Conservation (phyloP, 2,113 vertebrate genomes). For the Poecilia latipinna region DNA sequence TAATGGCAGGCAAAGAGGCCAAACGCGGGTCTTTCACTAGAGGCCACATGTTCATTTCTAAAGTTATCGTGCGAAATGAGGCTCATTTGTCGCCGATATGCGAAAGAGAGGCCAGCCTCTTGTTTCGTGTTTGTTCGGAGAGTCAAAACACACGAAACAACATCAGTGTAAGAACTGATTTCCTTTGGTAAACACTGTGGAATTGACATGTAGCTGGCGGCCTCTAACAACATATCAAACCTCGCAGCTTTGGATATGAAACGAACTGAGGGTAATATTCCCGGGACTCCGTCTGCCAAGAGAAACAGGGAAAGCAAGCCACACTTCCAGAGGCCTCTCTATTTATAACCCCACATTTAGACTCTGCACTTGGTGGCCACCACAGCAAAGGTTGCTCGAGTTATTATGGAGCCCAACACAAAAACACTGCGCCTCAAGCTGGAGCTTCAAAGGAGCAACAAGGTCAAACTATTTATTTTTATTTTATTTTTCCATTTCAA, state of each 20-base stretch:
- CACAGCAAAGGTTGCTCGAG: slow-evolving; percentile 70
- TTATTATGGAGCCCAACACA: slow-evolving; percentile 55
- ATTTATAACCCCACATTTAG: slow-evolving; percentile 75
- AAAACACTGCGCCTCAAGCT: slow-evolving; percentile 61
- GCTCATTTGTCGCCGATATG: slow-evolving; percentile 88
- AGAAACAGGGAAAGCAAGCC: slow-evolving; percentile 66
- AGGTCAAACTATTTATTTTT: slow-evolving; percentile 68
- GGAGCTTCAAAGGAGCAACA: slow-evolving; percentile 63
- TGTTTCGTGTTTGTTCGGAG: slow-evolving; percentile 70
- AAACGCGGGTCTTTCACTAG: slow-evolving; percentile 75
- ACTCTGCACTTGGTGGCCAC: slow-evolving; percentile 38
- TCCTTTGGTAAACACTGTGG: slow-evolving; percentile 43
- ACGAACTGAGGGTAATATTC: slow-evolving; percentile 62
- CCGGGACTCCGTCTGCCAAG: slow-evolving; percentile 65
- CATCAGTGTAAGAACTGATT: slow-evolving; percentile 46
- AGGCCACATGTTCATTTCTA: slow-evolving; percentile 91
- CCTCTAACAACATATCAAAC: slow-evolving; percentile 34
- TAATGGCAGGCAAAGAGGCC: slow-evolving; percentile 90
- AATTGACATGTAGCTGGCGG: slow-evolving; percentile 39
- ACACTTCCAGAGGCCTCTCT: slow-evolving; percentile 65
- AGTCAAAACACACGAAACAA: slow-evolving; percentile 34
- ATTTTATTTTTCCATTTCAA: slow-evolving; percentile 39
- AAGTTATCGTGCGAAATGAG: slow-evolving; percentile 91
- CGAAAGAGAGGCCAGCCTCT: slow-evolving; percentile 68
- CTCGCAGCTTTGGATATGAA: slow-evolving; percentile 62